Evolutionary conservation across 2,113 vertebrate species (phyloP).

Genomic region (Pseudorectes ferrugineus): DNA sequence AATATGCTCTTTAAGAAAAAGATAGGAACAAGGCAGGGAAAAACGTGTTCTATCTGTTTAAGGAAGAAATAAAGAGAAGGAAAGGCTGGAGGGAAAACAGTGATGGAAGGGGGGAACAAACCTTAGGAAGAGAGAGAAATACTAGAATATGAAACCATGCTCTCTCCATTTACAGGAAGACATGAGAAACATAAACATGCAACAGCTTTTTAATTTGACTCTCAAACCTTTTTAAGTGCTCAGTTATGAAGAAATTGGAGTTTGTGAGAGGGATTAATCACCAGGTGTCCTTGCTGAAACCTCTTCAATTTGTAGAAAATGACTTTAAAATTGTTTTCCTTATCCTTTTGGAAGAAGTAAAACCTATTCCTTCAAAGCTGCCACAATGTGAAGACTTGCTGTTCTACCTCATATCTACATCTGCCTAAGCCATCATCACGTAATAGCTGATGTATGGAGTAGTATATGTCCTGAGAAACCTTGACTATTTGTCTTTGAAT

Average conservation of each 20-base stretch:
- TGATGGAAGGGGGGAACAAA: fast-evolving
- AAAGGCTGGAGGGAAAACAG: neutral
- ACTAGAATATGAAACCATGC: fast-evolving
- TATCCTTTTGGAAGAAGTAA: neutral
- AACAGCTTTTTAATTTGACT: neutral
- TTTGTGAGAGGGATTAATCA: neutral
- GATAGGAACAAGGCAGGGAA: no score
- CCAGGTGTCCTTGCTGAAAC: neutral
- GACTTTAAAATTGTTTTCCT: neutral
- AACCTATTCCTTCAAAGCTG: neutral
- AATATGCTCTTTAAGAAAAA: neutral
- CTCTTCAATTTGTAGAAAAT: neutral
- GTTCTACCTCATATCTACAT: neutral
- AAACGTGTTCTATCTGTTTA: neutral
- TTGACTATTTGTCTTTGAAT: neutral
- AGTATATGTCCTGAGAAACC: neutral
- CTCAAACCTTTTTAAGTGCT: neutral
- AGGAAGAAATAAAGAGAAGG: neutral
- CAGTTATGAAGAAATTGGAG: neutral
- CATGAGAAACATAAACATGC: neutral
- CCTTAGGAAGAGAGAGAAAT: neutral
- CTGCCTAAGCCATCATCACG: neutral
- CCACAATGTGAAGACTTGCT: neutral
- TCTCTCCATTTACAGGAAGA: neutral
- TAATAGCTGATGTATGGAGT: neutral